Evolutionary conservation across 1,140 invertebrate species (phyloP).

Genomic region (Anadara kagoshimensis): DNA sequence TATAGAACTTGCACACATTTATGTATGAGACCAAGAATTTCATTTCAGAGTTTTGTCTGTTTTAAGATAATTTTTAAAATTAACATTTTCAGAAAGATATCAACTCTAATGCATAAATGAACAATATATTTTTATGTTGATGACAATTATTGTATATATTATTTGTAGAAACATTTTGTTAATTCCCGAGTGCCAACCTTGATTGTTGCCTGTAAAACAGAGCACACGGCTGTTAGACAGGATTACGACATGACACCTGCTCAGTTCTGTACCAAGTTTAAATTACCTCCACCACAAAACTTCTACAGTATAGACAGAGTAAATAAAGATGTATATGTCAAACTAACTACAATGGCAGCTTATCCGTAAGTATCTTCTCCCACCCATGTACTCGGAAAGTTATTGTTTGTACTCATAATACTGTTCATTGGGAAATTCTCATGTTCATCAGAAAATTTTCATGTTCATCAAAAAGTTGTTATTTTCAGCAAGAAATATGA

Average conservation of each 20-base stretch:
- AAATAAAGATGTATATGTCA: slow-evolving; percentile 91
- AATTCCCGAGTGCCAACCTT: slow-evolving; percentile 96
- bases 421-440: too few relatives aligned
- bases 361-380: slow-evolving; percentile 93
- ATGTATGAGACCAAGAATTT: too few relatives aligned
- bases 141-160: background rate
- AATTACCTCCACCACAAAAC: slow-evolving; percentile 91
- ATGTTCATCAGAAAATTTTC: too few relatives aligned
- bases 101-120: too few relatives aligned
- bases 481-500: too few relatives aligned
- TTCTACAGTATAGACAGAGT: slow-evolving; percentile 84
- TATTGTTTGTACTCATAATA: slow-evolving; percentile 34
- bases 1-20: too few relatives aligned
- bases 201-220: slow-evolving; percentile 93
- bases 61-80: background rate
- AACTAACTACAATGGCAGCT: slow-evolving; percentile 98
- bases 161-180: slow-evolving; percentile 92
- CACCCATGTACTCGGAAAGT: slow-evolving; percentile 6
- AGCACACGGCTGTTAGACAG: slow-evolving; percentile 88
- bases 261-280: slow-evolving; percentile 95
- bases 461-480: too few relatives aligned
- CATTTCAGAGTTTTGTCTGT: background rate
- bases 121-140: background rate
- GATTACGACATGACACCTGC: slow-evolving; percentile 93
- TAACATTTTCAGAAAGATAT: too few relatives aligned